Base-by-base conservation (phyloP, 2,113 vertebrate species). In the Bettongia penicillata region DNA sequence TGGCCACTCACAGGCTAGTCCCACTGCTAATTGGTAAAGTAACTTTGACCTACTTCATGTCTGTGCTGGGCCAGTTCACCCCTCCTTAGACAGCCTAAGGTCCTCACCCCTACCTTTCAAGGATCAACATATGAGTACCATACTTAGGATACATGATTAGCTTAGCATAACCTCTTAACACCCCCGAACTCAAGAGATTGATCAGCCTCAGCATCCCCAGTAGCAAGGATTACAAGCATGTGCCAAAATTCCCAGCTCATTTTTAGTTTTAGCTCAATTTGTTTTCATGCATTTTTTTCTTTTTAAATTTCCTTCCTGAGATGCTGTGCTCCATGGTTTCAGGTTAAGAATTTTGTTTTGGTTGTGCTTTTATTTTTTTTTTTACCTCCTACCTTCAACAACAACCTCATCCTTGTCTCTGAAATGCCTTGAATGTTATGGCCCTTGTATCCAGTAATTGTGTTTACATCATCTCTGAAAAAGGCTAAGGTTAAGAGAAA, bases 401-500 rank as follows among this genome's bases (percentile, higher is more conserved):
- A 92, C 11, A 96, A 37, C 93, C 95, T 49, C 14, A 97, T 97
- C 90, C 90, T 97, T n/a, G 37, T 96, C 91, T 96, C 95, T 97
- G 24, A 97, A 97, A 95, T 93, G 89, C 96, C 91, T 94, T 61
- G 98, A 94, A 84, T 37, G 37, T 96, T 98, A 97, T 91, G 94
- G 90, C 97, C 97, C 93, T 97, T 98, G 97, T 92, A 96, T 68
- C 94, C 92, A 91, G 92, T 97, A 98, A 98, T 96, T 92, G 16
- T 98, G 95, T 98, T 98, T 98, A 97, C 97, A 97, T 98, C 98
- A 98, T 98, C 96, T 96, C 95, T 90, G 95, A 97, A 96, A 97
- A 97, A 97, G 94, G 91, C 51, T 94, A 98, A n/a, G n/a, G 55
- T 92, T 97, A 96, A 98, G 94, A 97, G 92, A 94, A 93, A 97